Evolutionary conservation across 2,113 vertebrate genomes (phyloP).

Genomic region (Onychorhynchus coronatus): DNA sequence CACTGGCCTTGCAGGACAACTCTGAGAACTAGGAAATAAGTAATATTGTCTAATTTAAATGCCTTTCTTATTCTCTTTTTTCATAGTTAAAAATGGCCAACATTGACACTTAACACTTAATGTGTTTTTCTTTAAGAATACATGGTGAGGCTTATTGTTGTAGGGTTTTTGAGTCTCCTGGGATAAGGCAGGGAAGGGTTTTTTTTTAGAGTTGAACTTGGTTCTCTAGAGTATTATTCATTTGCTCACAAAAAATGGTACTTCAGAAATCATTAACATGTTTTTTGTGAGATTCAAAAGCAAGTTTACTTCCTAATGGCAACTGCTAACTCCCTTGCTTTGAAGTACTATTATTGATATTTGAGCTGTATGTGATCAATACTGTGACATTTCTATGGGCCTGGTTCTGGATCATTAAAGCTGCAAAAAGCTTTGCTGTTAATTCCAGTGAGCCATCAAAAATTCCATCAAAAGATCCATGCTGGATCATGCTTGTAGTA

Average conservation of each 20-base stretch:
- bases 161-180: rapidly evolving
- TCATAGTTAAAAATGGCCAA: not conserved
- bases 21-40: not conserved
- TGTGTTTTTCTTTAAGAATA: not conserved
- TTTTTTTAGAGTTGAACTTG: not conserved
- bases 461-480: not conserved
- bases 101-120: not conserved
- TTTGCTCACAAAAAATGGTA: not conserved
- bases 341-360: not conserved
- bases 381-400: not conserved
- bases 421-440: not conserved
- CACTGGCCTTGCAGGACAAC: not conserved
- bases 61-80: not conserved
- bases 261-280: not conserved
- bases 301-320: not conserved
- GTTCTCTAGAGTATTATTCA: not conserved
- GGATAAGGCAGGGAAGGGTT: rapidly evolving
- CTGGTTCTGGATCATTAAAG: not conserved
- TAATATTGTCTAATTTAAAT: not conserved
- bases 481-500: not conserved
- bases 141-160: not conserved
- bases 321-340: not conserved
- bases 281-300: not conserved
- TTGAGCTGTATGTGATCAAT: not conserved
- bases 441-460: not conserved